Percentiles rank a stretch among this genome's conserved stretches.
Conservation (phyloP, 2,888 invertebrate species). For the Meiosimyza decipiens region DNA sequence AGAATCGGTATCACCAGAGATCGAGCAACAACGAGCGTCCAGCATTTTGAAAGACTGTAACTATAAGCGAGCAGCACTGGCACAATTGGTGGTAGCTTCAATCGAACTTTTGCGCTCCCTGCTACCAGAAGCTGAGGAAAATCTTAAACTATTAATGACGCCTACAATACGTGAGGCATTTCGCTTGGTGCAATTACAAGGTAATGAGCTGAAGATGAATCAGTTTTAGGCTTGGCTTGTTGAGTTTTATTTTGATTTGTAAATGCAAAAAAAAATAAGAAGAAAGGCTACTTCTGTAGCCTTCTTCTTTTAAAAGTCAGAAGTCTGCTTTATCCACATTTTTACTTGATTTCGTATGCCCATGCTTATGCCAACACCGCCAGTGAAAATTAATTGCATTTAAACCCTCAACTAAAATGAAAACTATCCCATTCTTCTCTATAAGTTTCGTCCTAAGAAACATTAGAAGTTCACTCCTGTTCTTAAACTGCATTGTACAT, state of each 20-base stretch:
- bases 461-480: too few relatives aligned
- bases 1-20: constrained; percentile 82
- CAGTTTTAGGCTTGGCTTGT: constrained; percentile 66
- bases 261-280: constrained; percentile 33
- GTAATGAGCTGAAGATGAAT: constrained; percentile 66
- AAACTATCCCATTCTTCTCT: too few relatives aligned
- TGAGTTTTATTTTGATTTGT: constrained; percentile 66
- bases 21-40: constrained; percentile 82
- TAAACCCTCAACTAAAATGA: too few relatives aligned
- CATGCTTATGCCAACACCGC: too few relatives aligned
- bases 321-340: too few relatives aligned
- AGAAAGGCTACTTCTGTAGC: too few relatives aligned
- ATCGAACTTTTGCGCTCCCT: constrained; percentile 80
- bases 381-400: too few relatives aligned
- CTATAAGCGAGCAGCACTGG: constrained; percentile 84
- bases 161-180: constrained; percentile 67
- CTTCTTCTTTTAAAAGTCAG: too few relatives aligned
- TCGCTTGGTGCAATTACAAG: constrained; percentile 66
- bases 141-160: constrained; percentile 65
- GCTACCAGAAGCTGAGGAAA: constrained; percentile 72
- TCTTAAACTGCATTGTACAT: too few relatives aligned
- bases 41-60: constrained; percentile 90
- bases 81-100: constrained; percentile 86
- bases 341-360: too few relatives aligned
- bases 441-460: too few relatives aligned